A percentile compares a stretch with the other conserved stretches of the same genome.
Evolutionary conservation across 2,888 invertebrate genomes (phyloP).

Genomic region (Melinopterus prodromus): DNA sequence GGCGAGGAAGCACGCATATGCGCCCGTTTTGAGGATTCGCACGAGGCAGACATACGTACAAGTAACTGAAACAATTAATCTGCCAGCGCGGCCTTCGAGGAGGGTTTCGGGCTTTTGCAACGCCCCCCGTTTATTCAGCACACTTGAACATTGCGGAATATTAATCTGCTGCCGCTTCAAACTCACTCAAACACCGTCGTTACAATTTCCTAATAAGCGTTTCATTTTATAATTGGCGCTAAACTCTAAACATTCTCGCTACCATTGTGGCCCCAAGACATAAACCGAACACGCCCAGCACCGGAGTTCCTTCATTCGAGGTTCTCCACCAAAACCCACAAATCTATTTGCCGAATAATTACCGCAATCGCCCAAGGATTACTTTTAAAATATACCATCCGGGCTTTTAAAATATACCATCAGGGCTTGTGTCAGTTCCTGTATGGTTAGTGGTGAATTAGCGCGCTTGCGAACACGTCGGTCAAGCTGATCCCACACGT

Average conservation of each 20-base stretch:
- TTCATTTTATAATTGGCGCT: neutral
- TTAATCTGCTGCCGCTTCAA: neutral
- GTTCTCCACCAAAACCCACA: neutral
- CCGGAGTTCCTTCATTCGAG: neutral
- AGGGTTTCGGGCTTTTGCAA: neutral
- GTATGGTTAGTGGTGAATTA: too few species aligned
- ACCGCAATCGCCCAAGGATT: neutral
- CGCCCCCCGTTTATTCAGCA: neutral
- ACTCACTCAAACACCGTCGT: neutral
- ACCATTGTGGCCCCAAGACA: neutral
- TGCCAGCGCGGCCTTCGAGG: neutral
- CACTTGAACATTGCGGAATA: neutral
- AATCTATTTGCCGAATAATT: neutral
- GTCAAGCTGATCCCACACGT: too few species aligned
- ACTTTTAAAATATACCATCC: neutral
- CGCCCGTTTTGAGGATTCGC: neutral
- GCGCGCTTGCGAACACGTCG: too few species aligned
- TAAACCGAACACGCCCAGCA: neutral
- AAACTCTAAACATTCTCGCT: neutral
- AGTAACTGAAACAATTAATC: neutral
- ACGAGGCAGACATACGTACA: neutral
- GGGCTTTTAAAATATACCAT: too few species aligned
- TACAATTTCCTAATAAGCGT: constrained; percentile 4
- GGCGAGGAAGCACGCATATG: neutral
- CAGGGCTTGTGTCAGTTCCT: too few species aligned